Percentiles rank a stretch among this genome's conserved stretches.
Evolutionary conservation across 64 coral and sea anemone species (phyloP).

Genomic region (Actinia equina): DNA sequence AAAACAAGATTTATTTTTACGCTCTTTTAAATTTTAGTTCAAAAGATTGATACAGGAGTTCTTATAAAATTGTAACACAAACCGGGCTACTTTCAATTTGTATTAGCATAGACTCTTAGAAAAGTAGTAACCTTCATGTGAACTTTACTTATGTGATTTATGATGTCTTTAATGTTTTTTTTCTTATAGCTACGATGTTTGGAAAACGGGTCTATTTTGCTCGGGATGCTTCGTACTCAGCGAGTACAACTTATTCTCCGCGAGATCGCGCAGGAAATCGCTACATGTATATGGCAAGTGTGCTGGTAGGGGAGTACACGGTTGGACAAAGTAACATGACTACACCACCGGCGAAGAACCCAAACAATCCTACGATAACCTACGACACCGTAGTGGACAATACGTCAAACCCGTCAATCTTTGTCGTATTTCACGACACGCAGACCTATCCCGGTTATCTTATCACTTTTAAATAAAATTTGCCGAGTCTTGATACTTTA

Average conservation of each 20-base stretch:
- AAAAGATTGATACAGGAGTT: no score
- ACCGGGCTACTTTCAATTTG: no score
- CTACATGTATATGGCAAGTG: conserved; percentile 55
- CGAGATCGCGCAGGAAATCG: neutral
- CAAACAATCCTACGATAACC: conserved; percentile 9
- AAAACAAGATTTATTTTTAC: no score
- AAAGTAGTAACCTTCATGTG: no score
- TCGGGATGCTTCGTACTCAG: conserved; percentile 43
- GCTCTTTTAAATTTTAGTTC: no score
- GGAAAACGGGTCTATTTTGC: conserved; percentile 73
- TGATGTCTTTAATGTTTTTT: no score
- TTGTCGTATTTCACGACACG: conserved; percentile 64
- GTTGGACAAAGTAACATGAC: conserved; percentile 12
- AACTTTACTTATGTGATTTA: neutral
- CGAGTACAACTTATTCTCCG: conserved; percentile 53
- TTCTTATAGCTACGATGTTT: conserved; percentile 20
- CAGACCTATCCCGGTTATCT: conserved; percentile 49
- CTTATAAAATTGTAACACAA: no score
- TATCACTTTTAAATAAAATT: neutral
- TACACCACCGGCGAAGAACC: conserved; percentile 36
- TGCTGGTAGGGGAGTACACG: conserved; percentile 64
- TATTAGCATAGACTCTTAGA: no score
- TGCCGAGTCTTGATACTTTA: no score
- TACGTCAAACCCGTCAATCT: conserved; percentile 2
- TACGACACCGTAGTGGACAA: conserved; percentile 51